Evolutionary conservation across 2,888 invertebrate species (phyloP).

Genomic region (Petrolisthes manimaculis): DNA sequence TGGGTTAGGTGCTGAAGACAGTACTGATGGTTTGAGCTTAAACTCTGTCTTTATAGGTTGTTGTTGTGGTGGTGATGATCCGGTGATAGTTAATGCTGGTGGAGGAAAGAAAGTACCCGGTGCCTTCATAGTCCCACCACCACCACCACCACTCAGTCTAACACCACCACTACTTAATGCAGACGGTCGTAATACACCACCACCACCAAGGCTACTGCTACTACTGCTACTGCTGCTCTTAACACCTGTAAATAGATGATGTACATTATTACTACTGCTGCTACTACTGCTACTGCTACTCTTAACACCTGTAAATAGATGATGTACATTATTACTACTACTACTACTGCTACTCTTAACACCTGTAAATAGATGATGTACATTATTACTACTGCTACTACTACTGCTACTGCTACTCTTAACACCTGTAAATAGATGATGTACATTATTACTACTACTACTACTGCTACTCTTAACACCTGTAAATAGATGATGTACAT

Average conservation of each 20-base stretch:
- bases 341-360: too few species aligned
- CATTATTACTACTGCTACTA: too few species aligned
- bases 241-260: background rate
- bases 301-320: too few species aligned
- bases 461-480: too few species aligned
- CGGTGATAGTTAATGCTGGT: conserved; percentile 50
- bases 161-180: conserved; percentile 19
- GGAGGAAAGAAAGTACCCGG: conserved; percentile 33
- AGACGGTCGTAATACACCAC: conserved; percentile 41
- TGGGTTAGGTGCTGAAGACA: conserved; percentile 38
- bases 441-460: too few species aligned
- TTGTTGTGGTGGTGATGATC: conserved; percentile 50
- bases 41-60: conserved; percentile 49
- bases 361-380: too few species aligned
- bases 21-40: conserved; percentile 55
- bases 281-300: too few species aligned
- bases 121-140: conserved; percentile 9
- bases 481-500: too few species aligned
- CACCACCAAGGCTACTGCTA: background rate
- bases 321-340: too few species aligned
- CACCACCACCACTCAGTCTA: background rate
- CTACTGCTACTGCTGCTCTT: background rate
- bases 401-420: too few species aligned
- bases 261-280: too few species aligned
- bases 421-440: too few species aligned